These are phyloP conservation scores for Enteromius afrohamiltoni DNA, from an alignment of 2,797 vertebrate species.

Conservation along the genomic window DNA sequence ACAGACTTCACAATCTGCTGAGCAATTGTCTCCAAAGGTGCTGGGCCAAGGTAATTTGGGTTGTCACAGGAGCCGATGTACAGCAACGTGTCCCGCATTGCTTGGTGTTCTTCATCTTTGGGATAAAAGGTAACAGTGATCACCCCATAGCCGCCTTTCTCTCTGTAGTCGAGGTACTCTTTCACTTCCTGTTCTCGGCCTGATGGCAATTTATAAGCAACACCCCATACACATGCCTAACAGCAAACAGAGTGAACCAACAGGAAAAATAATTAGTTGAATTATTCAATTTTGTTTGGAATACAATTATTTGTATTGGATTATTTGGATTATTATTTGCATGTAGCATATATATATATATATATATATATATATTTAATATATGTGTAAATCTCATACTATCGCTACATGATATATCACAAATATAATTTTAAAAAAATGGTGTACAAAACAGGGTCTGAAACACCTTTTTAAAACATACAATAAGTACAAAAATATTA, in stretches of 20 bases:
- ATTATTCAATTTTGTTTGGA: background rate
- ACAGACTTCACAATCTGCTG: constrained; percentile 87
- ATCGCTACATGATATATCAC: background rate
- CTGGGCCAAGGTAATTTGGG: constrained; percentile 95
- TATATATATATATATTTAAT: too few relatives aligned
- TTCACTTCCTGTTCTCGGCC: constrained; percentile 94
- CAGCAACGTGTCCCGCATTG: constrained; percentile 82
- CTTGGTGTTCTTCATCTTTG: constrained; percentile 70
- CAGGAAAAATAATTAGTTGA: background rate
- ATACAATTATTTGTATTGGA: too few relatives aligned
- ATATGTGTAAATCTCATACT: background rate
- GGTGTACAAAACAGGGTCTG: background rate
- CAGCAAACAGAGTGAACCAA: background rate
- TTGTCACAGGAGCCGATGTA: constrained; percentile 94
- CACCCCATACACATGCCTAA: constrained; percentile 94
- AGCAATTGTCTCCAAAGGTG: constrained; percentile 93
- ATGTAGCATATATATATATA: background rate
- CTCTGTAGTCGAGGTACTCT: constrained; percentile 91
- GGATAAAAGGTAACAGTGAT: constrained; percentile 87
- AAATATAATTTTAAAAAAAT: background rate
- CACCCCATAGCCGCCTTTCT: constrained; percentile 94
- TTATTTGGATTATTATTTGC: too few relatives aligned
- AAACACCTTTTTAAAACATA: background rate
- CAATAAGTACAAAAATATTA: background rate
- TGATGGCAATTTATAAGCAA: constrained; percentile 91